Conservation (phyloP, 2,888 invertebrate species). For the Drosophila pseudotakahashii region DNA sequence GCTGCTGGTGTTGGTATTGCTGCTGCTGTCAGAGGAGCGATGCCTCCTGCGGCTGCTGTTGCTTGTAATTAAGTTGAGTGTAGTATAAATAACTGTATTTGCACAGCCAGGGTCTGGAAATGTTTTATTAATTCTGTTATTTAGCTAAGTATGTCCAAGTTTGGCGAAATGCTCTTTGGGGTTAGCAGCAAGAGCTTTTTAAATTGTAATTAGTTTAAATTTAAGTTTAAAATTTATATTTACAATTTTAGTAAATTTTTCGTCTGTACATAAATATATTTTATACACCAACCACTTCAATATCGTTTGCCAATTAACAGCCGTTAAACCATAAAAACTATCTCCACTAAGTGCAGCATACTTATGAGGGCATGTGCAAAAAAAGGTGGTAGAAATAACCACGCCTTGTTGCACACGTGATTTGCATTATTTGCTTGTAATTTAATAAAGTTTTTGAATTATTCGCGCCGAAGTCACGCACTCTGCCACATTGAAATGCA, state of each 20-base stretch:
- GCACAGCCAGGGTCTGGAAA: constrained; percentile 58
- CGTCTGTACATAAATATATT: not conserved
- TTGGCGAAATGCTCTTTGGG: constrained; percentile 49
- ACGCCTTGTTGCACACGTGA: constrained; percentile 30
- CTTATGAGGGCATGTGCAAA: constrained; percentile 5
- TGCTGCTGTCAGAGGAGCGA: constrained; percentile 31
- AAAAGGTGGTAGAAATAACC: constrained; percentile 1
- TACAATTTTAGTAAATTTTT: not conserved
- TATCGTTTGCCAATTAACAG: constrained; percentile 28
- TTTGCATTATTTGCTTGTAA: constrained; percentile 58
- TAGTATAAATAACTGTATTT: constrained; percentile 75
- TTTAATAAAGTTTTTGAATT: constrained; percentile 59
- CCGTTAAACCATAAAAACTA: constrained; percentile 6
- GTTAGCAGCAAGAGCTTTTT: constrained; percentile 6
- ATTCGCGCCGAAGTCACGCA: constrained; percentile 44
- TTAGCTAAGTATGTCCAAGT: constrained; percentile 71
- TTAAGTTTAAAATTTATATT: constrained; percentile 5
- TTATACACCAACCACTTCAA: not conserved
- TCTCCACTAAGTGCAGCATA: constrained; percentile 25
- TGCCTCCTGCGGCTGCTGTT: constrained; percentile 55
- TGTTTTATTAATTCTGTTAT: constrained; percentile 78
- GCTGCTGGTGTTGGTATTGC: constrained; percentile 4
- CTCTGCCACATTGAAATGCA: constrained; percentile 50
- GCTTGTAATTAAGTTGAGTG: constrained; percentile 77
- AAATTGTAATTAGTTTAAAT: constrained; percentile 26